Percentiles rank a stretch among this genome's conserved stretches.
Conservation (phyloP, 92 coral and sea anemone genomes). For the Pocillopora grandis region DNA sequence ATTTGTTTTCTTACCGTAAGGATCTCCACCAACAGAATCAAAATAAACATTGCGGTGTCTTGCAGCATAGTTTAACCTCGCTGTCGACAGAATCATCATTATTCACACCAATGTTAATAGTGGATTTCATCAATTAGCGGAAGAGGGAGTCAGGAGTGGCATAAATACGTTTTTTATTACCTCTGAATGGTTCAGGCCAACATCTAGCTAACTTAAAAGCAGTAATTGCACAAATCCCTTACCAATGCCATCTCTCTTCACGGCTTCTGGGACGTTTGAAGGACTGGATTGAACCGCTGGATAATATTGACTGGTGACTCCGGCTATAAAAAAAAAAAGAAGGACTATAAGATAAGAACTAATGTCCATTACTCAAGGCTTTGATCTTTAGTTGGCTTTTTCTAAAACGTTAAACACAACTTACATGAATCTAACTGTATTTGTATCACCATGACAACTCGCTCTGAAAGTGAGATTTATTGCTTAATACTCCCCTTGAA, state of each 20-base stretch:
- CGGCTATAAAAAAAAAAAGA: not conserved
- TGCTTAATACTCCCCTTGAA: not conserved
- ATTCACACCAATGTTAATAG: not conserved
- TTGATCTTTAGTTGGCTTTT: too few relatives aligned
- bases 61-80: constrained; percentile 76
- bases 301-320: constrained; percentile 5
- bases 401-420: too few relatives aligned
- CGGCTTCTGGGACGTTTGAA: not conserved
- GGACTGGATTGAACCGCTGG: constrained; percentile 10
- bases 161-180: too few relatives aligned
- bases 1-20: constrained; percentile 62
- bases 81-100: constrained; percentile 28
- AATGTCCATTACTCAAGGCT: too few relatives aligned
- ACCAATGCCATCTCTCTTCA: constrained; percentile 5
- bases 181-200: too few relatives aligned
- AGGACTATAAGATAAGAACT: too few relatives aligned
- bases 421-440: too few relatives aligned
- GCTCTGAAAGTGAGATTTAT: not conserved
- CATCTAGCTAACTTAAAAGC: too few relatives aligned
- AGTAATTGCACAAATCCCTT: not conserved
- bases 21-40: constrained; percentile 80
- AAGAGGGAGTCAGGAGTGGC: not conserved
- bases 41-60: constrained; percentile 86
- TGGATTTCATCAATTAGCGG: not conserved
- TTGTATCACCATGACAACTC: too few relatives aligned